Percentiles rank a stretch among this genome's conserved stretches.
These are phyloP conservation scores for Cyrtodaria siliqua DNA, from an alignment of 2,888 invertebrate species.

Conservation along the genomic window DNA sequence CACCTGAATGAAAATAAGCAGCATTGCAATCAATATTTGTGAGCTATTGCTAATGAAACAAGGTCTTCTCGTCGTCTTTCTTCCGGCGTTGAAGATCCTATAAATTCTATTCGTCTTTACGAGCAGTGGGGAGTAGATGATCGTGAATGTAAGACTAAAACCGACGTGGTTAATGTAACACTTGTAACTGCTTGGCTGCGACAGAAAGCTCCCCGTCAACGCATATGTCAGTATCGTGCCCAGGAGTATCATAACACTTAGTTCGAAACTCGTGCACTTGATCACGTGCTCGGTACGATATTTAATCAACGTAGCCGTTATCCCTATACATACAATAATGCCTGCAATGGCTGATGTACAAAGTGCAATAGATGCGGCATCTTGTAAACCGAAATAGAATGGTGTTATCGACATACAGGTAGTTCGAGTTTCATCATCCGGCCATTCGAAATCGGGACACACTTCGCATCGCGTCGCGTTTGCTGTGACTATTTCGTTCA, in stretches of 20 bases:
- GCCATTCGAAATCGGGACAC: constrained; percentile 71
- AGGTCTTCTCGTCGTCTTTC: constrained; percentile 72
- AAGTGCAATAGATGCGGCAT: constrained; percentile 64
- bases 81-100: constrained; percentile 78
- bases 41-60: constrained; percentile 76
- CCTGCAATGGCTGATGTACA: constrained; percentile 60
- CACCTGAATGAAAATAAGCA: constrained; percentile 77
- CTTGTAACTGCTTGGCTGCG: constrained; percentile 68
- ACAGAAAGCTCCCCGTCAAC: constrained; percentile 74
- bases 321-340: constrained; percentile 53
- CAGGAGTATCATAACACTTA: constrained; percentile 77
- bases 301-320: constrained; percentile 56
- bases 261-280: constrained; percentile 81
- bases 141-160: constrained; percentile 81
- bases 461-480: constrained; percentile 74
- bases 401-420: constrained; percentile 60
- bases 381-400: constrained; percentile 46
- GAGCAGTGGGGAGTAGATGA: constrained; percentile 81
- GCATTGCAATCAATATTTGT: constrained; percentile 74
- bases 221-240: constrained; percentile 77
- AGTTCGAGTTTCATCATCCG: constrained; percentile 47
- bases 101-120: constrained; percentile 82
- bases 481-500: constrained; percentile 73
- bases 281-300: constrained; percentile 78
- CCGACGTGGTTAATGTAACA: constrained; percentile 79